Conservation (phyloP, 2,888 invertebrate genomes). For the Meghimatium bilineatum region DNA sequence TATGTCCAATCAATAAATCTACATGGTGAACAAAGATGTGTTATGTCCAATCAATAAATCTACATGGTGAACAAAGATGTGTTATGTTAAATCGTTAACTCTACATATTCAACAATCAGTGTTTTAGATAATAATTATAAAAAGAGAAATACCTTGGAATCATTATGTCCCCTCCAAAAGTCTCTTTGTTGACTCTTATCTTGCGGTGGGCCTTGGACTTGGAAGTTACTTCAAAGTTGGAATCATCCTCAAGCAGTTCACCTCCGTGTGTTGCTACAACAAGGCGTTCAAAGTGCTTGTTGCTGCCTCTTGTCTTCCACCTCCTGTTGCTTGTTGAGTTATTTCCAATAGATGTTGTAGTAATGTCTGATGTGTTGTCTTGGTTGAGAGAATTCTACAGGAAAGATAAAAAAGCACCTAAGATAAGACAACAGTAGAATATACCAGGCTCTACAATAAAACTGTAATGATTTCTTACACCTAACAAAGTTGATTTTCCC, state of each 20-base stretch:
- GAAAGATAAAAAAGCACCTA: not conserved
- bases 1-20: no score
- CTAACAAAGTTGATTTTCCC: no score
- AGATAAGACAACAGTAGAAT: not conserved
- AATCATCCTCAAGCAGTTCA: constrained; percentile 64
- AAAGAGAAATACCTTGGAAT: constrained; percentile 63
- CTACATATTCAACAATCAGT: no score
- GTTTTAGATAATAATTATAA: no score
- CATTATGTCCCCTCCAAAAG: constrained; percentile 71
- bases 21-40: no score
- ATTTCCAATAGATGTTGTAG: constrained; percentile 56
- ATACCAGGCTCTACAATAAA: no score
- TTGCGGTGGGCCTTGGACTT: constrained; percentile 74
- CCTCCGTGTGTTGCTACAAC: constrained; percentile 57
- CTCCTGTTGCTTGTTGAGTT: constrained; percentile 58
- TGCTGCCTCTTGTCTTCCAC: constrained; percentile 49
- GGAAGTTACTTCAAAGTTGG: constrained; percentile 73
- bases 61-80: no score
- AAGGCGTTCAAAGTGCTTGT: constrained; percentile 50
- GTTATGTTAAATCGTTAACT: no score
- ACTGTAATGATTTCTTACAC: no score
- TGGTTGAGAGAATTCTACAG: constrained; percentile 26
- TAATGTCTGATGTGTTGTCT: constrained; percentile 67
- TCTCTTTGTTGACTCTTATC: constrained; percentile 69
- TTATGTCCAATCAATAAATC: no score